Base-by-base conservation (phyloP, 1,140 invertebrate genomes). In the Branchinecta lindahli region DNA sequence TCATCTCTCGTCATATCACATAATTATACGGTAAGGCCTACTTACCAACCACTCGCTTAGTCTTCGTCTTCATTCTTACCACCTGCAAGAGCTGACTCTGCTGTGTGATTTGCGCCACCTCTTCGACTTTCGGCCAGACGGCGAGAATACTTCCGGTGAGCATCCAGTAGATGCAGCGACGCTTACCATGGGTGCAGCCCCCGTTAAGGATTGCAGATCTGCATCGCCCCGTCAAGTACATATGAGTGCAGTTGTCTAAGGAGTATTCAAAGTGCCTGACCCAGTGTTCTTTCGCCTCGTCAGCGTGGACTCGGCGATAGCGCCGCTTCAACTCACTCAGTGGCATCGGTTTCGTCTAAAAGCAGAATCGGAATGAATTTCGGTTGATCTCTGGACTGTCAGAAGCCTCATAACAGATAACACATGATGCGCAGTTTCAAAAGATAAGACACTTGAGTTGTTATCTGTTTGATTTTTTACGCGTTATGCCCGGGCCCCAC, bases 281-380 rank as follows among this genome's bases (percentile, higher is more conserved):
- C 52, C 52, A 61, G 52, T 61, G 52, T 61, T 61, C 52, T 61
- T 20, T 61, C 12, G 52, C 52, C 18, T 61, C 52, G 18, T 61
- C 52, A 20, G 52, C 52, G 18, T 61, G 52, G 18, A 61, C 52
- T 20, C 18, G 52, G 18, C 52, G 52, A 6, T 61, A 61, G 4
- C 52, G 52, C 6, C 52, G 52, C 18, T 61, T 61, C 6, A 61
- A 6, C 12, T 61, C 52, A 6, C 12, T 20, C 18, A 61, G 6
- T 61, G 52, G 52, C 52, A 61, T 20, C 18, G 52, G 12, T 61
- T 61, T 61, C 12, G 12, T 61, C 52, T 61, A 20, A 61, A 61
- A 61, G 12, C 4, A 20, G 18, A 61, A 61, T 61, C 52, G 52
- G 52, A 33, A 33, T 33, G 5, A 33, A 33, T 33, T 33, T 33